phyloP scores from a whole-genome alignment of 2,888 invertebrate genomes.

The Archaeoteleia sp. region DNA sequence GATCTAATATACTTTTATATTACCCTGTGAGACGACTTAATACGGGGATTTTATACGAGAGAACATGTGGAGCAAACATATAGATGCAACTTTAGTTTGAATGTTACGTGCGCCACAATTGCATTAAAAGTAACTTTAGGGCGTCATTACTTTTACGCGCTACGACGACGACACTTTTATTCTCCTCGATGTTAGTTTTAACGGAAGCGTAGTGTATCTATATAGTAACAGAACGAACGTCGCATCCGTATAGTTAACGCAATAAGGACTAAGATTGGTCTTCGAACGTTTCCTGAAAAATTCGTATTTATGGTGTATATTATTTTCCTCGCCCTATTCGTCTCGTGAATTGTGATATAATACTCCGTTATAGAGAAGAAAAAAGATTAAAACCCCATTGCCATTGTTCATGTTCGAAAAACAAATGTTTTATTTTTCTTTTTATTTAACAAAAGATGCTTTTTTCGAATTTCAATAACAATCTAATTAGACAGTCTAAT shows the following conservation, averaged over 20 bases:
- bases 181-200: constrained; percentile 25
- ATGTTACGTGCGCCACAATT: constrained; percentile 39
- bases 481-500: too few relatives aligned
- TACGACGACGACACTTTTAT: constrained; percentile 38
- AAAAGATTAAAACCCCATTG: too few relatives aligned
- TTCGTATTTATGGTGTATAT: constrained; percentile 11
- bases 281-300: constrained; percentile 24
- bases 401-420: too few relatives aligned
- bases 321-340: too few relatives aligned
- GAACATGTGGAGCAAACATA: constrained; percentile 21
- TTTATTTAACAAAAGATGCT: too few relatives aligned
- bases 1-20: constrained; percentile 30
- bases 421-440: too few relatives aligned
- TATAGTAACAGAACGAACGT: constrained; percentile 10
- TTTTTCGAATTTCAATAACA: too few relatives aligned
- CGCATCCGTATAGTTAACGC: constrained; percentile 1
- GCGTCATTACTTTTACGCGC: constrained; percentile 31
- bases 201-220: constrained; percentile 19
- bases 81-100: constrained; percentile 29
- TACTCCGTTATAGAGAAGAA: too few relatives aligned
- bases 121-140: constrained; percentile 46
- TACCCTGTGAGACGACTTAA: constrained; percentile 26
- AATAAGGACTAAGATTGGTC: constrained; percentile 17
- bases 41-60: constrained; percentile 27
- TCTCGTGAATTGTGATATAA: too few relatives aligned